Conservation (phyloP, 2,797 vertebrate species). For the Ptychobarbus kaznakovi region DNA sequence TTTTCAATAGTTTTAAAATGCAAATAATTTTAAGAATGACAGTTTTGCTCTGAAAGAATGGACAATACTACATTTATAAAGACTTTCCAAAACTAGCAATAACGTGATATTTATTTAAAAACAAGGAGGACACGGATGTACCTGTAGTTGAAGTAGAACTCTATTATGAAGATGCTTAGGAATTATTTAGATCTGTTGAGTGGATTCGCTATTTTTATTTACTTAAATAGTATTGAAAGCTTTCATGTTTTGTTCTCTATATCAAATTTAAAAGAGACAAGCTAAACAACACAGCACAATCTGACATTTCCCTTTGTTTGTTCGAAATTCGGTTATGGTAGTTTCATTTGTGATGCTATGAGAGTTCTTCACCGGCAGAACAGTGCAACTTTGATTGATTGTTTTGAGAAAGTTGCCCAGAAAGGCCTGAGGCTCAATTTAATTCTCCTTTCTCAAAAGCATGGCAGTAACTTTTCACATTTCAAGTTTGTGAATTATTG, state of each 20-base stretch:
- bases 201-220: not conserved
- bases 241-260: conserved; percentile 8
- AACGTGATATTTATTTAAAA: not conserved
- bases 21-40: not conserved
- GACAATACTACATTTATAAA: not conserved
- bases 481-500: conserved; percentile 74
- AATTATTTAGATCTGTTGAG: not conserved
- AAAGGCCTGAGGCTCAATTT: conserved; percentile 43
- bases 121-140: not conserved
- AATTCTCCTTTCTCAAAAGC: conserved; percentile 47
- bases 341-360: not conserved
- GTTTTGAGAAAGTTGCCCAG: conserved; percentile 48
- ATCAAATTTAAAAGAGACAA: not conserved
- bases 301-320: not conserved
- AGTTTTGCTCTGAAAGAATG: not conserved
- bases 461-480: conserved; percentile 70
- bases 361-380: conserved; percentile 24
- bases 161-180: not conserved
- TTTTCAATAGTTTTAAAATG: not conserved
- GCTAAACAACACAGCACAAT: not conserved
- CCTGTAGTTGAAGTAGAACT: not conserved
- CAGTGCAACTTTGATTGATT: conserved; percentile 41
- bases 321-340: not conserved
- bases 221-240: not conserved
- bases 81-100: not conserved